Evolutionary conservation across 2,888 invertebrate species (phyloP).

Genomic region (Schizaphis graminum): DNA sequence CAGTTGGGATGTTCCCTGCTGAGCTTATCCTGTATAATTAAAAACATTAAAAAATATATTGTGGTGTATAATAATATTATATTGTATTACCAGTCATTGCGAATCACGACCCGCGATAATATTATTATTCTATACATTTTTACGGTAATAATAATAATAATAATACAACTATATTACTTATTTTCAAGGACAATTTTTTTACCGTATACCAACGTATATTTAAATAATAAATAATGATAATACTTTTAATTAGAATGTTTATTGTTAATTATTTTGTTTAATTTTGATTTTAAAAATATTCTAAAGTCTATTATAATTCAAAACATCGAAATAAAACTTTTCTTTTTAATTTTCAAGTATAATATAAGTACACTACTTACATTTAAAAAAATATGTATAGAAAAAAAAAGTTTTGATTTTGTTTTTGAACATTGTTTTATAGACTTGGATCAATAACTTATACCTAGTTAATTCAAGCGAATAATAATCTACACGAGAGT

Average conservation of each 20-base stretch:
- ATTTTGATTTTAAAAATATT: not conserved
- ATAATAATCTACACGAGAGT: not conserved
- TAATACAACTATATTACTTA: not conserved
- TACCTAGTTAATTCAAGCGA: not conserved
- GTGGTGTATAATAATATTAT: not conserved
- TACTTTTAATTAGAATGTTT: not conserved
- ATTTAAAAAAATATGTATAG: not conserved
- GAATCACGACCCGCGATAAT: not conserved
- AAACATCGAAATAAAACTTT: not conserved
- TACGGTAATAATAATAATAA: not conserved
- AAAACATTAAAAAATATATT: not conserved
- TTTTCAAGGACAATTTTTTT: not conserved
- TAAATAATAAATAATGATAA: not conserved
- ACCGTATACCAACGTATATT: not conserved
- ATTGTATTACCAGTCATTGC: not conserved
- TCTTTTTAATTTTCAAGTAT: not conserved
- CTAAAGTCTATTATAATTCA: not conserved
- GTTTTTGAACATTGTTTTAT: not conserved
- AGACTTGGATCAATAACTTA: not conserved
- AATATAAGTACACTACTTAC: not conserved
- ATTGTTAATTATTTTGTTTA: not conserved
- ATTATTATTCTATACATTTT: not conserved
- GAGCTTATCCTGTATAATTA: not conserved
- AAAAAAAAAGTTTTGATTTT: not conserved
- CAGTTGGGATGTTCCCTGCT: not conserved